Conservation (phyloP, 2,113 vertebrate species). For the Tetrax tetrax region DNA sequence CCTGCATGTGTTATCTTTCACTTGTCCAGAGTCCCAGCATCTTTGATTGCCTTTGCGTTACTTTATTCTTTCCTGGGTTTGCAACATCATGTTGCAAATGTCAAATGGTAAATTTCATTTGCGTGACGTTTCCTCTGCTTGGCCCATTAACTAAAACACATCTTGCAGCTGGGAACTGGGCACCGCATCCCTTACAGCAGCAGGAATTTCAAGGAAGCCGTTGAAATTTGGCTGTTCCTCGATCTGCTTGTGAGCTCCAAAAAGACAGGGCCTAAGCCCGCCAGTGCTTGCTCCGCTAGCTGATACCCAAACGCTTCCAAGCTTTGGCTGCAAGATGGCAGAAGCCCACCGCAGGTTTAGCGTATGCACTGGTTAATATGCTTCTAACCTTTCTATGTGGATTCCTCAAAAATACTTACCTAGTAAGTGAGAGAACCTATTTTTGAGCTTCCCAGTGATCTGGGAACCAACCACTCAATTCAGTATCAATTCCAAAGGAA, state of each 20-base stretch:
- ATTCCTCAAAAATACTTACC: neutral
- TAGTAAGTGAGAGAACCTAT: neutral
- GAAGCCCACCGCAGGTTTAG: neutral
- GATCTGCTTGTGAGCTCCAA: neutral
- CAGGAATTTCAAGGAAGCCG: neutral
- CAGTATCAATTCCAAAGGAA: neutral
- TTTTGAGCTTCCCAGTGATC: neutral
- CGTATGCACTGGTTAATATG: neutral
- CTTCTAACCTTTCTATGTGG: neutral
- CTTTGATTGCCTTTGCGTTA: neutral
- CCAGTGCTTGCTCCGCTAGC: fast-evolving
- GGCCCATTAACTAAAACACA: neutral
- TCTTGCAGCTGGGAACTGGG: neutral
- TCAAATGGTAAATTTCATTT: neutral
- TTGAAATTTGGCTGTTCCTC: neutral
- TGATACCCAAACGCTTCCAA: neutral
- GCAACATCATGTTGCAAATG: neutral
- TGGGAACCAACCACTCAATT: neutral
- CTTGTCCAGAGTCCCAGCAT: neutral
- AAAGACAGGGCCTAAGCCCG: neutral
- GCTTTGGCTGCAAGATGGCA: fast-evolving
- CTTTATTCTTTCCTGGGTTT: neutral
- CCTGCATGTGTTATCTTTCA: neutral
- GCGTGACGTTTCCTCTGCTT: fast-evolving
- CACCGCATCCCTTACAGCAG: fast-evolving